Evolutionary conservation across 2,888 invertebrate species (phyloP).

Genomic region (Cryptus viduatorius): DNA sequence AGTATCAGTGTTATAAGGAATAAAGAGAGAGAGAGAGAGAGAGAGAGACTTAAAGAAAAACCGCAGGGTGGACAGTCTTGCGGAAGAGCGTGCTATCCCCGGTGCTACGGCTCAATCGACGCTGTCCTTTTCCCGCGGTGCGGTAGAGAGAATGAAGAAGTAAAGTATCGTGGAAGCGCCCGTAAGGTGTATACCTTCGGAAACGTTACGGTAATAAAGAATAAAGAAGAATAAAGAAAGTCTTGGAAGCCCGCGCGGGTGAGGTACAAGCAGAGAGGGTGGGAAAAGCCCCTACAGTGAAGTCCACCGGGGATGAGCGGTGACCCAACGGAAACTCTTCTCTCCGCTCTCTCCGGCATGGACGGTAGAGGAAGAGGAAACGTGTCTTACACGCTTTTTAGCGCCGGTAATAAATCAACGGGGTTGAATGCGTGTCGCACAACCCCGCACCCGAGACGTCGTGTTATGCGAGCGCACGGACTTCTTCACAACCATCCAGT

Average conservation of each 20-base stretch:
- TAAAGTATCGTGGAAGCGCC: background rate
- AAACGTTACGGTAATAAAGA: conserved; percentile 20
- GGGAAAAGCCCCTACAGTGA: conserved; percentile 32
- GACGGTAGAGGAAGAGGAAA: conserved; percentile 30
- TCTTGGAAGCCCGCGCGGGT: background rate
- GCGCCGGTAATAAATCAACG: conserved; percentile 71
- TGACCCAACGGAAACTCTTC: conserved; percentile 33
- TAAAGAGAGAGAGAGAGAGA: background rate
- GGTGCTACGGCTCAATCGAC: conserved; percentile 4
- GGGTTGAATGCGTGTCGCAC: conserved; percentile 70
- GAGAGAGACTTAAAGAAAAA: conserved; percentile 21
- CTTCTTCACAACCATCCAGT: conserved; percentile 53
- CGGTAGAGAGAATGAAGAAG: conserved; percentile 26
- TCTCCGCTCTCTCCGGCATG: conserved; percentile 28
- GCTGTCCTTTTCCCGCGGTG: conserved; percentile 26
- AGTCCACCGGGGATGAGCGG: conserved; percentile 36
- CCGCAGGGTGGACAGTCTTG: background rate
- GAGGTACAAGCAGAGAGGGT: conserved; percentile 1
- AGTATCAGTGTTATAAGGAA: conserved; percentile 5
- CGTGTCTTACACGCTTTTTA: conserved; percentile 72
- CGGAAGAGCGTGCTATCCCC: background rate
- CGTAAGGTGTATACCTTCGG: background rate
- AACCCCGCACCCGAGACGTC: conserved; percentile 57
- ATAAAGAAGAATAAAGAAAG: conserved; percentile 39
- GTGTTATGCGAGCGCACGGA: conserved; percentile 69